phyloP scores from a whole-genome alignment of 2,797 vertebrate genomes.

The Pagetopsis macropterus region DNA sequence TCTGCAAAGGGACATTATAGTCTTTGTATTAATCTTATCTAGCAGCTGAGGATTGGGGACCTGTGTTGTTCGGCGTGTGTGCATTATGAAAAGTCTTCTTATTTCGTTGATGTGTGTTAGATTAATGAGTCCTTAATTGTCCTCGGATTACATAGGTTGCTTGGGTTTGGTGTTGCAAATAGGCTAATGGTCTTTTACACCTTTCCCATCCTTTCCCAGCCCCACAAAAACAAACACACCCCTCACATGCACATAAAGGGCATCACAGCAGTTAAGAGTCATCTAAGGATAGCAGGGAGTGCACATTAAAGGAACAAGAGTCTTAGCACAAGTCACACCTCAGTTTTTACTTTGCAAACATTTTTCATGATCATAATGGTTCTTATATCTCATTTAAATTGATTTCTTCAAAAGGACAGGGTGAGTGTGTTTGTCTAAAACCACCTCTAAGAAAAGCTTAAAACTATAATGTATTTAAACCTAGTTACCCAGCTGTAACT shows the following conservation, averaged over 20 bases:
- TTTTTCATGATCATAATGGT: too few species aligned
- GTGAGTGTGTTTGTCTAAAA: too few species aligned
- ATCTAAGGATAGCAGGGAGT: conserved; percentile 27
- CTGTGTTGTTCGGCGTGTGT: conserved; percentile 24
- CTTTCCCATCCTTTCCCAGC: neutral
- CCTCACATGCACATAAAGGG: neutral
- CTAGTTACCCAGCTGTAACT: neutral
- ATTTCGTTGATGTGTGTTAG: neutral
- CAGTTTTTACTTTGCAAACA: neutral
- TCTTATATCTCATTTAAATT: too few species aligned
- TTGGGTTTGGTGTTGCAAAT: conserved; percentile 27
- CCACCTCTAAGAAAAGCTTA: neutral
- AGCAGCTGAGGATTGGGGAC: conserved; percentile 26
- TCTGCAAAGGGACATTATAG: conserved; percentile 12
- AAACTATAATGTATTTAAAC: neutral
- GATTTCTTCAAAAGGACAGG: too few species aligned
- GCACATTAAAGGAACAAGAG: neutral
- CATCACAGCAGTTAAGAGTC: conserved; percentile 26
- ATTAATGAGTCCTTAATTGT: conserved; percentile 34
- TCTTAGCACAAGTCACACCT: too few species aligned
- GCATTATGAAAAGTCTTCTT: conserved; percentile 5
- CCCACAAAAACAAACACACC: neutral
- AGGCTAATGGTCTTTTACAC: conserved; percentile 42
- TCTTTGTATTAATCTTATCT: conserved; percentile 32
- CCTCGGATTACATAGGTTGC: conserved; percentile 29